phyloP scores from a whole-genome alignment of 2,113 vertebrate species.

The Cervus canadensis region DNA sequence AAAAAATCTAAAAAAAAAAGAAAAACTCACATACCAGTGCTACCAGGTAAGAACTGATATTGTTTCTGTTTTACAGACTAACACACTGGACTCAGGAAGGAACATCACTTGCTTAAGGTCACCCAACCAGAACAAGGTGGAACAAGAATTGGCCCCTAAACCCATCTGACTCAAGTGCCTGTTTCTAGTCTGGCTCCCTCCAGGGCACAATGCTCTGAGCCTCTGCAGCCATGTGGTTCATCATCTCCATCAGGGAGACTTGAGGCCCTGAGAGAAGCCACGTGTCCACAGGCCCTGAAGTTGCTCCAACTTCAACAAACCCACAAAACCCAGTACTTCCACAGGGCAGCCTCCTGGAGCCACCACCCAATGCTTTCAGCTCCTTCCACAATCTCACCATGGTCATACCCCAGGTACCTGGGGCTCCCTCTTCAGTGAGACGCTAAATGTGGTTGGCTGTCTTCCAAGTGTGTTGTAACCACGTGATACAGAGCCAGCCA shows the following conservation, averaged over 20 bases:
- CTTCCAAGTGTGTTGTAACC: background rate
- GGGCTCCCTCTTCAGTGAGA: background rate
- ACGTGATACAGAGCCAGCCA: background rate
- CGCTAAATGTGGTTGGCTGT: background rate
- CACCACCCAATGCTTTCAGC: background rate
- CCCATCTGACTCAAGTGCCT: background rate
- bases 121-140: background rate
- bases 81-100: background rate
- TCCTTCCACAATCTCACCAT: background rate
- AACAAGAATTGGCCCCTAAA: background rate
- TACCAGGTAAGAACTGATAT: background rate
- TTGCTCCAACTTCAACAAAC: background rate
- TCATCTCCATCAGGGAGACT: too few relatives aligned
- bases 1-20: background rate
- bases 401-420: background rate
- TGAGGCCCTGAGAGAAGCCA: too few relatives aligned
- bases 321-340: background rate
- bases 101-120: background rate
- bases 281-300: background rate
- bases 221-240: background rate
- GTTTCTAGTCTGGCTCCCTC: background rate
- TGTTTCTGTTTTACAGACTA: background rate
- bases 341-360: background rate
- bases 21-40: background rate
- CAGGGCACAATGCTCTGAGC: fast-evolving